phyloP scores from a whole-genome alignment of 2,113 vertebrate species.

The Brachypteracias leptosomus region DNA sequence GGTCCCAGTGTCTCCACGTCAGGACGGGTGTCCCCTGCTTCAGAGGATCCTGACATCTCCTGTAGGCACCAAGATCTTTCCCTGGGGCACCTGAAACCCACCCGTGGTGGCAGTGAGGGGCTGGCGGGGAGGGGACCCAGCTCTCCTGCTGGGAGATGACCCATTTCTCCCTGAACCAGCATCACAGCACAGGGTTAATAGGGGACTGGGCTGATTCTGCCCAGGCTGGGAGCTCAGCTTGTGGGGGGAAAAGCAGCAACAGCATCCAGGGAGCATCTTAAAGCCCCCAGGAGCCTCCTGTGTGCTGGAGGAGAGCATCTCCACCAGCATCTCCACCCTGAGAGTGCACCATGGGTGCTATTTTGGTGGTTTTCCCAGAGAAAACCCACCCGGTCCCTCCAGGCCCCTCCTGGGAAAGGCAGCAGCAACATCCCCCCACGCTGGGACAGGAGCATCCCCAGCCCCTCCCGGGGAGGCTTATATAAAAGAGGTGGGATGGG shows the following conservation, averaged over 20 bases:
- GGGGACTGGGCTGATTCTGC: not conserved
- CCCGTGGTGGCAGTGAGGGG: accelerated
- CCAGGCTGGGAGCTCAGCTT: not conserved
- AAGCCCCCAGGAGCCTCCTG: not conserved
- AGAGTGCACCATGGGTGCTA: accelerated
- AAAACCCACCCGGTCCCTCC: not conserved
- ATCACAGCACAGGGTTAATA: not conserved
- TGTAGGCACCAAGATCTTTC: not conserved
- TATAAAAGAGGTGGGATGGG: not conserved
- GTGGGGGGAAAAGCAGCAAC: not conserved
- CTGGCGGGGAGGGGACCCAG: not conserved
- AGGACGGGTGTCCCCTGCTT: not conserved
- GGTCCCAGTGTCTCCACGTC: accelerated
- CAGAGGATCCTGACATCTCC: accelerated
- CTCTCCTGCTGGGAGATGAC: not conserved
- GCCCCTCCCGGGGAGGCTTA: not conserved
- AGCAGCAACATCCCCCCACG: not conserved
- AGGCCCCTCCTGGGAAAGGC: not conserved
- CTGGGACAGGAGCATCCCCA: not conserved
- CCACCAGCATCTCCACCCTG: not conserved
- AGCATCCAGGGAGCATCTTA: accelerated
- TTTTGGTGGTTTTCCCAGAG: not conserved
- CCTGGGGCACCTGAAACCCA: accelerated
- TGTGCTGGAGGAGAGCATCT: accelerated
- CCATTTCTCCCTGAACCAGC: not conserved